These are phyloP conservation scores for Centropus unirufus DNA, from an alignment of 2,113 vertebrate species.

Conservation along the genomic window DNA sequence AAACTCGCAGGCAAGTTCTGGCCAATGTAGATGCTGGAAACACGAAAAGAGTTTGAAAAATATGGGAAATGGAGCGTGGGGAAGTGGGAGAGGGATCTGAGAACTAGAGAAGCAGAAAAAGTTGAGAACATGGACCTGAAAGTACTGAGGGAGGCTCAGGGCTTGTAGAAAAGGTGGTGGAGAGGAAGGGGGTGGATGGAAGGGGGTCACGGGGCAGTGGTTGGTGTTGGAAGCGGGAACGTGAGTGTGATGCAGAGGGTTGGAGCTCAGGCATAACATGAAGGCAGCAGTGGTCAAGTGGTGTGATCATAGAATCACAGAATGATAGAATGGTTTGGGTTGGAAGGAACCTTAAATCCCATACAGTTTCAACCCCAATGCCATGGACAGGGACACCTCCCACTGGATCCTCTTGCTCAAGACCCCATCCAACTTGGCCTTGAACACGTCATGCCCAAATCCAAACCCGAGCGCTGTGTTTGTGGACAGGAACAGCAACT, in stretches of 20 bases:
- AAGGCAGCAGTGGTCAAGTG: not conserved
- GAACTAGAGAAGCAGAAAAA: not conserved
- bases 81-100: not conserved
- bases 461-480: not conserved
- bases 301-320: too few relatives aligned
- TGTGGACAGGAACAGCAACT: not conserved
- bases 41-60: not conserved
- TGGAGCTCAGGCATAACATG: not conserved
- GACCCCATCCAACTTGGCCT: too few relatives aligned
- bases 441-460: not conserved
- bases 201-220: too few relatives aligned
- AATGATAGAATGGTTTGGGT: too few relatives aligned
- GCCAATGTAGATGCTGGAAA: not conserved
- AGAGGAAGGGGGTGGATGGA: not conserved
- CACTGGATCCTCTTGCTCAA: too few relatives aligned
- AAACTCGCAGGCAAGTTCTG: not conserved
- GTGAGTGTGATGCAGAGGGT: accelerated
- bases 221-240: not conserved
- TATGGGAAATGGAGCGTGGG: not conserved
- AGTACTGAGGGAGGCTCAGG: not conserved
- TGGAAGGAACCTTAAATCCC: too few relatives aligned
- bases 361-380: too few relatives aligned
- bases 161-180: not conserved
- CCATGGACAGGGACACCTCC: too few relatives aligned
- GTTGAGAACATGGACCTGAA: accelerated